Evolutionary conservation across 2,113 vertebrate species (phyloP).

Genomic region (Jacana jacana): DNA sequence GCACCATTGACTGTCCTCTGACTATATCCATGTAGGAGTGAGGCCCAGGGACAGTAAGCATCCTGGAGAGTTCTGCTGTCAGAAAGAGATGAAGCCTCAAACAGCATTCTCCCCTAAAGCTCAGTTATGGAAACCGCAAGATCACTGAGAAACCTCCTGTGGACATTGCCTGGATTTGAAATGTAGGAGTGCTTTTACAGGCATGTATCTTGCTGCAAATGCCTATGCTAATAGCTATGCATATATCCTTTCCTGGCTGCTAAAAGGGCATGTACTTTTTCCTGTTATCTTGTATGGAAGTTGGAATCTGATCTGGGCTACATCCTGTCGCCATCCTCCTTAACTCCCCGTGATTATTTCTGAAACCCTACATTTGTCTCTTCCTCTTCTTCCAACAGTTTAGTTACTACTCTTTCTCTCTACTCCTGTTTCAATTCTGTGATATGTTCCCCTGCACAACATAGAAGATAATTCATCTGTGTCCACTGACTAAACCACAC

Average conservation of each 20-base stretch:
- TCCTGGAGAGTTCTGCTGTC: not conserved
- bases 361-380: not conserved
- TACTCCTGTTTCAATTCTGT: not conserved
- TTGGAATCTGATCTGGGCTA: not conserved
- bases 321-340: not conserved
- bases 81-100: not conserved
- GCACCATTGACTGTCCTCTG: not conserved
- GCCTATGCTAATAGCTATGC: not conserved
- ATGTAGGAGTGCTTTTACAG: not conserved
- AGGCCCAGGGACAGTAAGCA: not conserved
- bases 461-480: not conserved
- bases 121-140: not conserved
- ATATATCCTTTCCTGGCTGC: not conserved
- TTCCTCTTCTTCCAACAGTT: not conserved
- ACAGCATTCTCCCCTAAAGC: not conserved
- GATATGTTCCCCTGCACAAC: not conserved
- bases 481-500: not conserved
- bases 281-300: not conserved
- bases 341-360: not conserved
- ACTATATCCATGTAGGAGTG: not conserved
- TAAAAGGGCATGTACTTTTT: not conserved
- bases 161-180: not conserved
- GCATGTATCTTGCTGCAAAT: not conserved
- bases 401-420: not conserved
- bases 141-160: not conserved